Evolutionary conservation across 2,888 invertebrate genomes (phyloP), one percentile per base, ranked within the genome.

Genomic region (Temnothorax ravouxi): DNA sequence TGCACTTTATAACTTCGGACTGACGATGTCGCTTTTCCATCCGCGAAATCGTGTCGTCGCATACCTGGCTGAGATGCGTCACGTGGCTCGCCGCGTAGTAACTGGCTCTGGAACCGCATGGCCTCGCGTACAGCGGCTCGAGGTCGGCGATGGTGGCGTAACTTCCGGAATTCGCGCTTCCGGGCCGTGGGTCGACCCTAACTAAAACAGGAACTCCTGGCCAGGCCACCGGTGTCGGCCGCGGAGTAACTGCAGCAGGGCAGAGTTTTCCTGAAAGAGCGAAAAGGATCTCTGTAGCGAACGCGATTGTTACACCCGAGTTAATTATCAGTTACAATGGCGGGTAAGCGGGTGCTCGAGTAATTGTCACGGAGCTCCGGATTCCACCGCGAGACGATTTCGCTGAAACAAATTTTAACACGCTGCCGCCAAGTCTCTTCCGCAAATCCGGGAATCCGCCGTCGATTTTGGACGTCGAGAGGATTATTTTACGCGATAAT

Each of bases 101-200:
- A 29, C 97, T 97, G 74, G 97, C 96, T 91, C 96, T 95, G 88
- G 96, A 96, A 86, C 96, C 96, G 91, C 95, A 96, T 38, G 96
- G 95, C 76, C 94, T 91, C 75, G 95, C 94, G 83, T 95, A 95
- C 76, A 95, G 92, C 41, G 94, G 94, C 85, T 97, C 97, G 91
- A 97, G 96, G 94, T 97, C 97, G 84, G 97, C 97, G 91, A 98
- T 98, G 62, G 98, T 98, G 62, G 98, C 98, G 92, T 98, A 98
- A 90, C 97, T 97, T 87, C 97, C 97, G 82, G 97, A 97, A 89
- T 96, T 96, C 41, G 97, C 97, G 93, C 97, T 97, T 79, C 97
- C 97, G 72, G 97, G 97, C 86, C 97, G 95, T 11, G 97, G 97
- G 93, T 97, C 97, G 91, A 97, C 95, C 72, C 97, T 96, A 52